Conservation (phyloP, 2,888 invertebrate species). For the Fragum whitleyi region DNA sequence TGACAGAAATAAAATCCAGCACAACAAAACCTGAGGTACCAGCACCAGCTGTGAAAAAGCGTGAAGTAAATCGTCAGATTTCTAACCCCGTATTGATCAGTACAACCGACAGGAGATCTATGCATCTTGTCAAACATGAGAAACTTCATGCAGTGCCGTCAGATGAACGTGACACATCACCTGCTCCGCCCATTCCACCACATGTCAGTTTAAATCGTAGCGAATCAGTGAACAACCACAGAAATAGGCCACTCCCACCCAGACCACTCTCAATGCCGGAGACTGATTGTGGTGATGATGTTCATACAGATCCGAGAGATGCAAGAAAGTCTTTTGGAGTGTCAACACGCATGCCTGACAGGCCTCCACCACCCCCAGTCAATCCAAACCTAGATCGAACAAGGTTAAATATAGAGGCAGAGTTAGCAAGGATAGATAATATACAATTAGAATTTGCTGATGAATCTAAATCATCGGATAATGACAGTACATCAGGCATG, state of each 20-base stretch:
- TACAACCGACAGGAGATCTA: constrained; percentile 79
- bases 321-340: constrained; percentile 62
- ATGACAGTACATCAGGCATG: constrained; percentile 19
- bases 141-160: constrained; percentile 41
- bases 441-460: constrained; percentile 51
- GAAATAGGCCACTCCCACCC: constrained; percentile 61
- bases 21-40: constrained; percentile 31
- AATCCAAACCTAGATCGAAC: constrained; percentile 45
- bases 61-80: constrained; percentile 76
- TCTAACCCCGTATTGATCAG: constrained; percentile 79
- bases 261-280: constrained; percentile 69
- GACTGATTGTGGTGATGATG: constrained; percentile 55
- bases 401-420: constrained; percentile 52
- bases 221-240: constrained; percentile 51
- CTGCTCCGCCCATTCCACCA: constrained; percentile 63
- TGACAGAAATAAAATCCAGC: constrained; percentile 33
- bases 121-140: constrained; percentile 70
- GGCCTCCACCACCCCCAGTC: constrained; percentile 63
- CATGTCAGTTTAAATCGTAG: constrained; percentile 55
- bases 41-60: constrained; percentile 65
- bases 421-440: constrained; percentile 54
- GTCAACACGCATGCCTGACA: constrained; percentile 54
- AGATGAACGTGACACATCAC: constrained; percentile 12
- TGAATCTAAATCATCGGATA: constrained; percentile 33
- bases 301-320: constrained; percentile 17